Conservation (phyloP, 2,888 invertebrate species). For the Cremastinae sp. region DNA sequence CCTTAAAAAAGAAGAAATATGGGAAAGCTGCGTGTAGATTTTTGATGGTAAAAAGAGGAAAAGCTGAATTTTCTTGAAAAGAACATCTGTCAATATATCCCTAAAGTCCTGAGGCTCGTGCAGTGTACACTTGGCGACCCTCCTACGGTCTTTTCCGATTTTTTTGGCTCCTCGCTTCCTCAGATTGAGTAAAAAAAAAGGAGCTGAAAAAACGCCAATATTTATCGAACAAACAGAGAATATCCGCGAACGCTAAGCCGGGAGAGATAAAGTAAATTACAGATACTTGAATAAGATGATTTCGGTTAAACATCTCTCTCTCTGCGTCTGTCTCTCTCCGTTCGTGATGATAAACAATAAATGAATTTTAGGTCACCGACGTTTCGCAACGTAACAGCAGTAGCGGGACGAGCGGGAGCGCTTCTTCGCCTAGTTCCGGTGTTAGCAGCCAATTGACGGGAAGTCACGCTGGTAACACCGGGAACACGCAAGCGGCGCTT, state of each 20-base stretch:
- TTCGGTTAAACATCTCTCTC: no score
- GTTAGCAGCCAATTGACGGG: constrained; percentile 80
- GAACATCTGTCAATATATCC: constrained; percentile 59
- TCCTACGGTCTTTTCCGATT: constrained; percentile 47
- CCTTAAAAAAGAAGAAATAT: constrained; percentile 13
- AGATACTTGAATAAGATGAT: no score
- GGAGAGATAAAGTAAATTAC: no score
- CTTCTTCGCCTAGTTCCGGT: constrained; percentile 80
- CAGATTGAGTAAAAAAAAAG: constrained; percentile 34
- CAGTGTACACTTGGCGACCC: constrained; percentile 14
- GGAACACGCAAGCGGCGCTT: constrained; percentile 76
- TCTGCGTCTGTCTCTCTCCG: no score
- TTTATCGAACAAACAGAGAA: constrained; percentile 74
- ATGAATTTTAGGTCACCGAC: constrained; percentile 79
- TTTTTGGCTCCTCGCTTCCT: constrained; percentile 23
- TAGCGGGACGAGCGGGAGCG: constrained; percentile 79
- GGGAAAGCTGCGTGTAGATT: constrained; percentile 32
- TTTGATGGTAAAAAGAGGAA: constrained; percentile 53
- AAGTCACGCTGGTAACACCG: constrained; percentile 73
- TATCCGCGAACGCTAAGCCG: constrained; percentile 40
- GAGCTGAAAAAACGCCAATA: constrained; percentile 67
- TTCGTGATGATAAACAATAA: constrained; percentile 31
- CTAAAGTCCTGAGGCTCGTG: constrained; percentile 30
- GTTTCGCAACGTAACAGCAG: constrained; percentile 80
- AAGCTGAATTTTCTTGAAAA: constrained; percentile 42